Evolutionary conservation across 2,888 invertebrate genomes (phyloP), one percentile per base, ranked within the genome.

Genomic region (Seira ritae): DNA sequence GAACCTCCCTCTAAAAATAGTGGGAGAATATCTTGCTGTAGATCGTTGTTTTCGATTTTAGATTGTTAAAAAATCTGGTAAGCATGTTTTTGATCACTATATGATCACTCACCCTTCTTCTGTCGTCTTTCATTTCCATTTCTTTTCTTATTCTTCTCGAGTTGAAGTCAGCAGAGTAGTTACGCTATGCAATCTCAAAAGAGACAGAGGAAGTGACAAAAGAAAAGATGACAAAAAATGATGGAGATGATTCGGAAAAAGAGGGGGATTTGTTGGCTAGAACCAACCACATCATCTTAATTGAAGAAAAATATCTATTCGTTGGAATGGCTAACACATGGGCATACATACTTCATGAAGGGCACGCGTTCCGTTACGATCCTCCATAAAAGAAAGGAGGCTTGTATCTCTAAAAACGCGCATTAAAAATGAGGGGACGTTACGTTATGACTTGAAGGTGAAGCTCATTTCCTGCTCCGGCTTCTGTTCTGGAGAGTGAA

Each of bases 321-420:
- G 24, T 67, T 73, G 66, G 84, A 80, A 84, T 87, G 87, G 81
- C 85, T 60, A 86, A 85, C 87, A 87, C 82, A 87, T 87, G 87
- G 81, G 81, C 67, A n/a, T n/a, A n/a, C n/a, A n/a, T n/a, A n/a
- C n/a, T 37, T 68, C 71, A 84, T 82, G 77, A 85, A 86, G 87
- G 87, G 87, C 87, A 87, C 87, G 87, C 87, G 87, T 85, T 85
- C 69, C n/a, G n/a, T n/a, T n/a, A n/a, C n/a, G n/a, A n/a, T n/a
- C n/a, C n/a, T n/a, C n/a, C n/a, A n/a, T n/a, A 62, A 60, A 12
- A 71, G n/a, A n/a, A n/a, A n/a, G n/a, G n/a, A n/a, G n/a, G n/a
- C n/a, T n/a, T n/a, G n/a, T n/a, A n/a, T n/a, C n/a, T n/a, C n/a
- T 71, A 37, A 66, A 70, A 22, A 68, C 50, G 17, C 50, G 50